Base-by-base conservation (phyloP, 1,140 invertebrate genomes). In the Heliconius melpomene region DNA sequence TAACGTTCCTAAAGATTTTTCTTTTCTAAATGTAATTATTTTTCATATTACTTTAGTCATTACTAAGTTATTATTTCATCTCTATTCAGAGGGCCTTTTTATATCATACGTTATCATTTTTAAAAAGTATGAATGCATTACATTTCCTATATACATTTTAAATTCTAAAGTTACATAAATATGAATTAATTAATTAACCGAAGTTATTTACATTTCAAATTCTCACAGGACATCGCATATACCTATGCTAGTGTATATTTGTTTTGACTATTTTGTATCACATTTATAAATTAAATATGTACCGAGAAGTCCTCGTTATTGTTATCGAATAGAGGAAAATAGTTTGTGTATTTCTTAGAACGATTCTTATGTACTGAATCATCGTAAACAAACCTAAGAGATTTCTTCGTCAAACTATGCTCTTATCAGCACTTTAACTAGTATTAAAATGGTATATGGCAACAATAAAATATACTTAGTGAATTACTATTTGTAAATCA, bases 261-360 rank as follows among this genome's bases (percentile, higher is more conserved):
- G 8, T 57, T 23, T 23, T n/a, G 13, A 26, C 3, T 13, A 66
- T 66, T 66, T 13, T 29, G 13, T 66, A 66, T 66, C 2, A 66
- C 57, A 29, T 26, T 66, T 26, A 57, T 29, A 29, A 29, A 66
- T 16, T 66, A 29, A 2, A 66, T 29, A 26, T 29, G 60, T 66
- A 29, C 23, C 18, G 13, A 26, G 60, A 23, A 66, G 23, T 16
- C 23, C 5, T 11, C 26, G 26, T 7, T 29, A 66, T 16, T 29
- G 23, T 66, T 26, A 66, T 66, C 60, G 23, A 23, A 54, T 71
- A 77, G 54, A 77, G 66, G 75, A 77, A 77, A 77, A 77, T 70
- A 77, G 40, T 52, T 50, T 60, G 70, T 26, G 23, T 26, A 66
- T 23, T 77, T 77, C 75, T 77, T 20, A 77, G 75, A 77, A 77